Base-by-base conservation (phyloP, 2,113 vertebrate species). In the Scomber scombrus region DNA sequence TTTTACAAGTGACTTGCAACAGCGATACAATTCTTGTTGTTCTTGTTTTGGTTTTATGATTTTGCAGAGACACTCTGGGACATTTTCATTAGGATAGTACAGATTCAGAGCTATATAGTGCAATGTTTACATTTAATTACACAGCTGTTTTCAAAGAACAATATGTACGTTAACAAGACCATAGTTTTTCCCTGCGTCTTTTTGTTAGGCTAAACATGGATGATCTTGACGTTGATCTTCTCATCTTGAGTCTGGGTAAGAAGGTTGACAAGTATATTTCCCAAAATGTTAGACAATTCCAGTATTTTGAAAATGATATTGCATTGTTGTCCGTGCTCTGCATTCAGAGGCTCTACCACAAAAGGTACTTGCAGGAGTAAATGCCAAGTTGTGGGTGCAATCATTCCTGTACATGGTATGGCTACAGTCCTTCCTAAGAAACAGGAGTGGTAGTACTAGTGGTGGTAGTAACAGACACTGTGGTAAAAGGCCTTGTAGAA, bases 221-320 rank as follows among this genome's bases (percentile, higher is more conserved):
- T 50, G 52, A 75, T 74, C 54, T 46, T 18, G 9, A 49, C 55
- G 61, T 66, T 34, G 23, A 61, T 55, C 40, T 16, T 43, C 21
- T 64, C 12, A 18, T 85, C 46, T 46, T 40, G 71, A 67, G 45
- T 54, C 12, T 3, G 47, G 63, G 4, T 60, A 11, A 46, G 40
- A 62, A 52, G 15, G 56, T 54, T 60, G 43, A 75, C 46, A 74
- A 50, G 19, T 46, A 21, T 47, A 51, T 57, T 55, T 72, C 21
- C 50, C 11, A 45, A 45, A 63, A 68, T 57, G 50, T 60, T 16
- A 16, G 0, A 21, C 13, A 0, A 11, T 58, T 77, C 54, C 11
- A 54, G 40, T 4, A 18, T 60, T 71, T 54, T 40, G 4, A 43
- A n/a, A 55, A n/a, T 26, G 12, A 11, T 11, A 71, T 18, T 56